Evolutionary conservation across 1,140 invertebrate genomes (phyloP).

Genomic region (Lordiphosa collinella): DNA sequence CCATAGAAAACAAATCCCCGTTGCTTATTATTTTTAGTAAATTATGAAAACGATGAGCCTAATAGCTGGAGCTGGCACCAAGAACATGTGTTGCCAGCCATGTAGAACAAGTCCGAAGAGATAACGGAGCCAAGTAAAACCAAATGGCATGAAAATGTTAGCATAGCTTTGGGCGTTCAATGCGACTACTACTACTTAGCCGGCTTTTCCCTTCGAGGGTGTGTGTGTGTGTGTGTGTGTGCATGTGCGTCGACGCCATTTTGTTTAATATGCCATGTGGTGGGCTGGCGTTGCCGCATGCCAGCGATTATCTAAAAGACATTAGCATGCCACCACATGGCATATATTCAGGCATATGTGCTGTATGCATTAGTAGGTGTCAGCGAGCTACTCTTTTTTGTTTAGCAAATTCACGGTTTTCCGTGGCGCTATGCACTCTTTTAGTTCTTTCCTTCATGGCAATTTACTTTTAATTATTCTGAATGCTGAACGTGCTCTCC

Average conservation of each 20-base stretch:
- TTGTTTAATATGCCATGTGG: constrained; percentile 50
- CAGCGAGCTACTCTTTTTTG: constrained; percentile 26
- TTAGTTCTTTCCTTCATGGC: neutral
- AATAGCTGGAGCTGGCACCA: constrained; percentile 27
- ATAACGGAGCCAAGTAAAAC: constrained; percentile 47
- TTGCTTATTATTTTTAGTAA: constrained; percentile 58
- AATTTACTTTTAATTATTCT: constrained; percentile 22
- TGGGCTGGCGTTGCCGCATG: constrained; percentile 21
- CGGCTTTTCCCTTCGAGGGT: constrained; percentile 6
- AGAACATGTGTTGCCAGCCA: constrained; percentile 43
- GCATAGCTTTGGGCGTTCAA: constrained; percentile 38
- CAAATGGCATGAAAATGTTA: constrained; percentile 55
- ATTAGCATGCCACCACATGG: constrained; percentile 31
- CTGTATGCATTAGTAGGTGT: neutral
- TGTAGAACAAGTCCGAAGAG: constrained; percentile 17
- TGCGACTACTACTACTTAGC: constrained; percentile 31
- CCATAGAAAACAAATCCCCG: constrained; percentile 27
- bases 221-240: constrained; percentile 7
- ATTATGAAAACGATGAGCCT: constrained; percentile 57
- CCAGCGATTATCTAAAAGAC: constrained; percentile 57
- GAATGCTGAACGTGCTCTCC: constrained; percentile 3
- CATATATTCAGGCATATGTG: constrained; percentile 1
- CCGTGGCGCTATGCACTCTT: neutral
- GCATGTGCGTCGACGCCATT: constrained; percentile 28
- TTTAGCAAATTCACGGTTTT: constrained; percentile 33